Evolutionary conservation across 1,140 invertebrate genomes (phyloP).

Genomic region (Lucilia cuprina): DNA sequence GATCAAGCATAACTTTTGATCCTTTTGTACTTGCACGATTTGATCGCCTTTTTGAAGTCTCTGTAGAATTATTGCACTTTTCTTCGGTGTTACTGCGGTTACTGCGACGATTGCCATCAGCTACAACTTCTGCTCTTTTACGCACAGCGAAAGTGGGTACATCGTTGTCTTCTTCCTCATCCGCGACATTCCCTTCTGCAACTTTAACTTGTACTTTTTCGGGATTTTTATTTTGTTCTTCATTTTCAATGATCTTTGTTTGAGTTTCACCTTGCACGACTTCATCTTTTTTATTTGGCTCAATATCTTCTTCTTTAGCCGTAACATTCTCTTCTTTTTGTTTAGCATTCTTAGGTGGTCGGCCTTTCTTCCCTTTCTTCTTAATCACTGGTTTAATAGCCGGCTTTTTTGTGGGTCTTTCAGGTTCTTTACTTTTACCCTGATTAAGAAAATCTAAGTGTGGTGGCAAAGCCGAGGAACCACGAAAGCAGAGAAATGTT

Average conservation of each 20-base stretch:
- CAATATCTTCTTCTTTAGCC: background rate
- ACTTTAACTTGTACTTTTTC: no score
- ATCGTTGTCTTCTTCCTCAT: slow-evolving; percentile 31
- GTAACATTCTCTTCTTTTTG: background rate
- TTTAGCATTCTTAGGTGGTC: slow-evolving; percentile 46
- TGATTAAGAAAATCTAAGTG: slow-evolving; percentile 78
- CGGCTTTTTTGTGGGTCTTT: slow-evolving; percentile 42
- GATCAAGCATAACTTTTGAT: slow-evolving; percentile 44
- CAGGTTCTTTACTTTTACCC: slow-evolving; percentile 53
- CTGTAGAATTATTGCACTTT: slow-evolving; percentile 37
- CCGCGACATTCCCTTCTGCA: slow-evolving; percentile 8
- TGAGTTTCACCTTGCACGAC: background rate
- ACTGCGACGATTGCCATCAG: slow-evolving; percentile 51
- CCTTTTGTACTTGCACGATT: slow-evolving; percentile 51
- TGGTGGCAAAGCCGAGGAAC: slow-evolving; percentile 76
- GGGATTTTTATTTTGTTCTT: background rate
- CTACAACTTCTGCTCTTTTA: slow-evolving; percentile 64
- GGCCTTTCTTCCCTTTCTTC: slow-evolving; percentile 49
- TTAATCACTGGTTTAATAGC: slow-evolving; percentile 37
- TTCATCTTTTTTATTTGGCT: background rate
- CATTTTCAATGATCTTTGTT: slow-evolving; percentile 1
- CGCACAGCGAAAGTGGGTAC: slow-evolving; percentile 66
- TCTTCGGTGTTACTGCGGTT: slow-evolving; percentile 38
- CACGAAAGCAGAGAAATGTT: slow-evolving; percentile 87
- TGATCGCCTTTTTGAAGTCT: slow-evolving; percentile 52